phyloP scores from a whole-genome alignment of 2,113 vertebrate species.

The Oxyura jamaicensis region DNA sequence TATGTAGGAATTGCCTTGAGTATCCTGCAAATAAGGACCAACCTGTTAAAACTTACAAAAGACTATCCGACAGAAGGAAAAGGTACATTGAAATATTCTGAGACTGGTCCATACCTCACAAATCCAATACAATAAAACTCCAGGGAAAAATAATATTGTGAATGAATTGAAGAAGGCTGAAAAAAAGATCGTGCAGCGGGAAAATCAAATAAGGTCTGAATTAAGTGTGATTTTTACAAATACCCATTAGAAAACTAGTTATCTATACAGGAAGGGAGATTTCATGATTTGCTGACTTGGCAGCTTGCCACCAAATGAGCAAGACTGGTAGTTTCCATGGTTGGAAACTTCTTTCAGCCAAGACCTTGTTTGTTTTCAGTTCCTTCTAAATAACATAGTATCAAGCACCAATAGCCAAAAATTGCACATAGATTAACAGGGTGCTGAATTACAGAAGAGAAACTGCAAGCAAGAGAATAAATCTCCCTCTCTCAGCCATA shows the following conservation, averaged over 20 bases:
- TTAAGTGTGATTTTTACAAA: background rate
- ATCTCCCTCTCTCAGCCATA: background rate
- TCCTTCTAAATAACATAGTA: background rate
- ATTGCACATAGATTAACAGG: background rate
- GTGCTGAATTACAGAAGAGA: background rate
- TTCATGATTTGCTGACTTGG: background rate
- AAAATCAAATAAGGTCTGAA: background rate
- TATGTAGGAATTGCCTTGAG: background rate
- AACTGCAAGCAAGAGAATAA: background rate
- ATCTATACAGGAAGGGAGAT: background rate
- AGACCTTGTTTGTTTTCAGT: background rate
- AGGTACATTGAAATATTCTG: background rate
- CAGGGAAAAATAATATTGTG: background rate
- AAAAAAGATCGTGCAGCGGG: background rate
- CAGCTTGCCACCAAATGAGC: background rate
- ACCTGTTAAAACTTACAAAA: rapidly evolving
- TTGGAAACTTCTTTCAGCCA: background rate
- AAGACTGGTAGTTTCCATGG: background rate
- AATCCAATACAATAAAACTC: background rate
- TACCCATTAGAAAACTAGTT: background rate
- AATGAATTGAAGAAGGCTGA: background rate
- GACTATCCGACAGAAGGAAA: background rate
- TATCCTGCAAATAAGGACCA: background rate
- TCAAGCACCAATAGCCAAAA: background rate
- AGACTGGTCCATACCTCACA: background rate